Conservation (phyloP, 2,113 vertebrate species). For the Chiloscyllium plagiosum region DNA sequence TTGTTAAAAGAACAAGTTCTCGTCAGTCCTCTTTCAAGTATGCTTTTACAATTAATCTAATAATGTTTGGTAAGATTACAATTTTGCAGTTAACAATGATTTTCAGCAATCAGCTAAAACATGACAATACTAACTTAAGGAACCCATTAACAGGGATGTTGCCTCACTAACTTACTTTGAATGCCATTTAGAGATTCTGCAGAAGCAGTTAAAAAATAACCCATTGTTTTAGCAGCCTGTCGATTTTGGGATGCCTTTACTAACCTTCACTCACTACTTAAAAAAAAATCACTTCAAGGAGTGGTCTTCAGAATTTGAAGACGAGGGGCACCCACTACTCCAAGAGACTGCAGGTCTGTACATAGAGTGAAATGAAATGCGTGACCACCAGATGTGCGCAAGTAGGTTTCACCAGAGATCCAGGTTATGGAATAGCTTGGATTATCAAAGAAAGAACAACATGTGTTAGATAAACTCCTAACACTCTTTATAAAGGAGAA, state of each 20-base stretch:
- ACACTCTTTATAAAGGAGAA: background rate
- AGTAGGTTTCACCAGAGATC: background rate
- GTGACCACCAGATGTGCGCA: background rate
- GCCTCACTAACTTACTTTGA: background rate
- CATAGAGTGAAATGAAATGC: background rate
- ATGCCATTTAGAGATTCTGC: background rate
- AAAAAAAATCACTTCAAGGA: background rate
- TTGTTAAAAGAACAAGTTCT: background rate
- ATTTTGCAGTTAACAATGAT: background rate
- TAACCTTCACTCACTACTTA: background rate
- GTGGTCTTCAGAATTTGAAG: background rate
- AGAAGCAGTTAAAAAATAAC: background rate
- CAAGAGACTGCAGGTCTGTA: background rate
- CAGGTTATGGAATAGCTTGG: background rate
- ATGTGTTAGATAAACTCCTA: background rate
- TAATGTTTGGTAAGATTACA: background rate
- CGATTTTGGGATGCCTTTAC: background rate
- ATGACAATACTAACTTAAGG: background rate
- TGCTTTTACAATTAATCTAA: background rate
- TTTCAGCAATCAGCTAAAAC: background rate
- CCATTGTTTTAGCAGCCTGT: background rate
- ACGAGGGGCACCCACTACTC: background rate
- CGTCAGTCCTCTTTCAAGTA: background rate
- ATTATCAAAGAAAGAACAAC: background rate
- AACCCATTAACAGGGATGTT: background rate